A percentile compares a stretch with the other conserved stretches of the same genome.
phyloP scores from a whole-genome alignment of 2,797 vertebrate genomes.

The Poecilia gillii region DNA sequence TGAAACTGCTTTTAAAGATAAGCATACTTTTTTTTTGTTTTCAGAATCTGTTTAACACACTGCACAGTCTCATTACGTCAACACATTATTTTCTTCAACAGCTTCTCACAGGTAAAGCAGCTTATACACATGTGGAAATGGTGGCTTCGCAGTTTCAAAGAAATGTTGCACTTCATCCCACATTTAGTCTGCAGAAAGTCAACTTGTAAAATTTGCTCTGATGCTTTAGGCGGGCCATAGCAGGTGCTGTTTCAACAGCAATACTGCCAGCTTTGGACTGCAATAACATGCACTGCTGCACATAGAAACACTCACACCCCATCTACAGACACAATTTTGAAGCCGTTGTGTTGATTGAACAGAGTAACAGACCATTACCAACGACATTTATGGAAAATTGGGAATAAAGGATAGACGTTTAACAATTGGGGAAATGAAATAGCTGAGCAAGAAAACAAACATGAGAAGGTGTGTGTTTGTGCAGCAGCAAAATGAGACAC shows the following conservation, averaged over 20 bases:
- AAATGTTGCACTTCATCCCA: background rate
- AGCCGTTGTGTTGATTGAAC: slow-evolving; percentile 57
- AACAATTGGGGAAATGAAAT: slow-evolving; percentile 47
- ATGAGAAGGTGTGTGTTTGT: slow-evolving; percentile 2
- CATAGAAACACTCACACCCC: slow-evolving; percentile 33
- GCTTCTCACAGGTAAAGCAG: slow-evolving; percentile 12
- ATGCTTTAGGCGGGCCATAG: slow-evolving; percentile 14
- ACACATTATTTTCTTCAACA: background rate
- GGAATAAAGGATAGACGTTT: slow-evolving; percentile 55
- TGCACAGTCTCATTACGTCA: background rate
- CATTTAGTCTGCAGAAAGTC: slow-evolving; percentile 14
- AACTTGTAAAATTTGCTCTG: slow-evolving; percentile 18
- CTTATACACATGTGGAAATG: slow-evolving; percentile 8
- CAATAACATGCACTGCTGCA: slow-evolving; percentile 56
- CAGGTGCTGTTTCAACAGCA: slow-evolving; percentile 29
- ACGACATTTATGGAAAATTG: slow-evolving; percentile 46
- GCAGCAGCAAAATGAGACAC: slow-evolving; percentile 27
- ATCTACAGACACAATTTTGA: slow-evolving; percentile 46
- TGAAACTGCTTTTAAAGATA: background rate
- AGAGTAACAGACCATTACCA: slow-evolving; percentile 49
- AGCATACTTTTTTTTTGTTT: slow-evolving; percentile 1
- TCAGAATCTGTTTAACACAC: slow-evolving; percentile 7
- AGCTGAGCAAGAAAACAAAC: slow-evolving; percentile 12
- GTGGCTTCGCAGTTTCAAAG: slow-evolving; percentile 2
- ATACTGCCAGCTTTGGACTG: slow-evolving; percentile 39